These are phyloP conservation scores for Forficula auricularia DNA, from an alignment of 1,140 invertebrate species.

Conservation along the genomic window DNA sequence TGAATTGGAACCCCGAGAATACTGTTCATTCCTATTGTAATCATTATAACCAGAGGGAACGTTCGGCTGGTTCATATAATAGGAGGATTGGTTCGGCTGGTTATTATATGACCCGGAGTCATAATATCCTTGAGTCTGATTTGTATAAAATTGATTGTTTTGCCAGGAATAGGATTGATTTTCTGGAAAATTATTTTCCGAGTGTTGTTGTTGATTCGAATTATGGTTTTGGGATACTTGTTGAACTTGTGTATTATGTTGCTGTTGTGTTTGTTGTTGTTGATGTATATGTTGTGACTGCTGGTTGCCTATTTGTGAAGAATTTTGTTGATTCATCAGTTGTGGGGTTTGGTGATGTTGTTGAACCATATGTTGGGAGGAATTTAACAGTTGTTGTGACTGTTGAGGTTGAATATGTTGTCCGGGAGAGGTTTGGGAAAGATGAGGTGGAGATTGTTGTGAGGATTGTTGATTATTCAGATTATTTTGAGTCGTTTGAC, in stretches of 20 bases:
- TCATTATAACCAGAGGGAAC: too few species aligned
- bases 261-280: conserved; percentile 15
- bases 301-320: conserved; percentile 26
- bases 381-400: background rate
- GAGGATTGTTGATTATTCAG: background rate
- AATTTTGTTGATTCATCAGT: conserved; percentile 20
- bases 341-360: conserved; percentile 24
- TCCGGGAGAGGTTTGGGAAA: background rate
- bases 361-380: conserved; percentile 5
- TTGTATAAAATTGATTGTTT: too few species aligned
- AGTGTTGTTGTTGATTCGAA: conserved; percentile 1
- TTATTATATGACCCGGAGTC: too few species aligned
- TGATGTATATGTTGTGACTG: conserved; percentile 25
- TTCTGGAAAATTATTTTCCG: too few species aligned
- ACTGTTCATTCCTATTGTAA: too few species aligned
- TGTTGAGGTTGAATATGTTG: conserved; percentile 1
- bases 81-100: too few species aligned
- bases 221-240: conserved; percentile 1
- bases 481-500: background rate
- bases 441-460: background rate
- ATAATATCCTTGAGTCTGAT: too few species aligned
- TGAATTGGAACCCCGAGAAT: too few species aligned
- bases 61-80: too few species aligned
- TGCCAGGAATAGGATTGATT: too few species aligned
- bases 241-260: background rate